Conservation (phyloP, 2,888 invertebrate species). For the Physocephala rufipes region DNA sequence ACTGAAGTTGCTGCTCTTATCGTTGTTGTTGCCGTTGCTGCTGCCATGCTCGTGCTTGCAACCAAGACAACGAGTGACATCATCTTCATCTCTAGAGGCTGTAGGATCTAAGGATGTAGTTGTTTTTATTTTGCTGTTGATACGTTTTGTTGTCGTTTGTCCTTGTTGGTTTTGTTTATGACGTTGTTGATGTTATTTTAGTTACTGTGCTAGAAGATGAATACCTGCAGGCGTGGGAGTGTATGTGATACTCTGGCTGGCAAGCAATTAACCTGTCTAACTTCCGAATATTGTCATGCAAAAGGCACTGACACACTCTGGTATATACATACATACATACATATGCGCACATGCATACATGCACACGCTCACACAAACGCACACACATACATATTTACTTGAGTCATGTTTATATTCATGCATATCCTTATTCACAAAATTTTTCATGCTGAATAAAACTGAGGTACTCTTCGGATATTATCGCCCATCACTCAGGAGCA, state of each 20-base stretch:
- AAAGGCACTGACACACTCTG: not conserved
- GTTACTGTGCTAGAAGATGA: not conserved
- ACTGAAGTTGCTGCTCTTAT: slow-evolving; percentile 4
- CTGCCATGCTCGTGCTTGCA: slow-evolving; percentile 11
- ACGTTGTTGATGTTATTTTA: slow-evolving; percentile 6
- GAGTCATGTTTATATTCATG: too few species aligned
- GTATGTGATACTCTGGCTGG: slow-evolving; percentile 16
- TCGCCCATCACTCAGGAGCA: slow-evolving; percentile 6
- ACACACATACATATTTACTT: slow-evolving; percentile 12
- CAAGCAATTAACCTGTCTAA: slow-evolving; percentile 37
- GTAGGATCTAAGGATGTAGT: not conserved
- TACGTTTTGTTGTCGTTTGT: slow-evolving; percentile 7
- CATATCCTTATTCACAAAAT: not conserved
- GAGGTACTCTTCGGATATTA: not conserved
- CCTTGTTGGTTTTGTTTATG: not conserved
- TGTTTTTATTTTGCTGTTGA: not conserved
- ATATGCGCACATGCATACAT: too few species aligned
- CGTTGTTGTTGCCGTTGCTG: slow-evolving; percentile 7
- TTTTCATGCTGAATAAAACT: not conserved
- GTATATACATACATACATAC: slow-evolving; percentile 13
- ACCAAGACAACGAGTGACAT: slow-evolving; percentile 25
- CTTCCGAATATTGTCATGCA: slow-evolving; percentile 4
- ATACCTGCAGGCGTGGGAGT: not conserved
- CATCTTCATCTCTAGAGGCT: slow-evolving; percentile 15
- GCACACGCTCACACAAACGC: not conserved